Evolutionary conservation across 2,888 invertebrate genomes (phyloP), one percentile per base, ranked within the genome.

Genomic region (Latrodectus elegans): DNA sequence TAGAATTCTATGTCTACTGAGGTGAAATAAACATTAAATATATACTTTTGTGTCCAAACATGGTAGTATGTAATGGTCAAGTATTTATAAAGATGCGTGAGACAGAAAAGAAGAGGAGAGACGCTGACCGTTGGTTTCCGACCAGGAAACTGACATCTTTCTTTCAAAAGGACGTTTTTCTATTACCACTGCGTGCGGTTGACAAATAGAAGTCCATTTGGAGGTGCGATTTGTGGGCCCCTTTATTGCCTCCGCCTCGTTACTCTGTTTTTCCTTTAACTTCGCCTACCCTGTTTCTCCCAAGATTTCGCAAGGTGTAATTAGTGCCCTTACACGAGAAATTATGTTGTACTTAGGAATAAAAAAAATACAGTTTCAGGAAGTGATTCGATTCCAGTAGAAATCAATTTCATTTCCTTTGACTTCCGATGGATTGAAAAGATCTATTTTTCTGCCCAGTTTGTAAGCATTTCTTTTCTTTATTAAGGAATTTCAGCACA

Each of bases 201-300:
- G 81, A 81, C 81, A 81, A 81, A 81, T 81, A 81, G 64, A 73
- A 26, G 81, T 72, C 81, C 73, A 81, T 81, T 81, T 73, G 73
- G 65, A 81, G 81, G 73, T 73, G 73, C 65, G 81, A 81, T 81
- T 81, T 81, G 65, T 81, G 81, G 38, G 73, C 73, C 81, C 73
- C 79, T 81, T 81, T 81, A 81, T 81, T 81, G 81, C 81, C 60
- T 17, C 22, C 14, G 12, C 64, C 75, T 75, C 75, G 75, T 75
- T 75, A 75, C 75, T 75, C 49, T 75, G 49, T 8, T 60, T n/a
- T 60, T 38, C 64, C 64, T n/a, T 75, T 55, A 22, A 22, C 22
- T 22, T 22, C 22, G 22, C 22, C 22, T 22, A 1, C 22, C 22
- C 1, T 22, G 22, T 22, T 22, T 22, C 22, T 22, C 22, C 22